Evolutionary conservation across 2,888 invertebrate genomes (phyloP).

Genomic region (Amphimallon solstitiale): DNA sequence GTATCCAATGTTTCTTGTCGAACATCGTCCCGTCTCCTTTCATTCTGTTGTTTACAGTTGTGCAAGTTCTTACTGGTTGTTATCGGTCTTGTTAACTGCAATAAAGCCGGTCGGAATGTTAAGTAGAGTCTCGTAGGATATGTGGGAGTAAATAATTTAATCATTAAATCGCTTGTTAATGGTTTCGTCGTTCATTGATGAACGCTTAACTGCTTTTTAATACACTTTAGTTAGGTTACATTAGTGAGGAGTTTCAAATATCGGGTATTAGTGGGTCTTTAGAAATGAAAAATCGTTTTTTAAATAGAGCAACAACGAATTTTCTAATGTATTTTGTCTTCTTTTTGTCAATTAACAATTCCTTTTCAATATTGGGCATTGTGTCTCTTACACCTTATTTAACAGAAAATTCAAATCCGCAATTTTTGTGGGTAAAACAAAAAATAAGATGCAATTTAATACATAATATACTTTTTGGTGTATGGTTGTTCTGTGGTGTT

Average conservation of each 20-base stretch:
- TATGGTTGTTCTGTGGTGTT: no score
- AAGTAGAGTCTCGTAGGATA: conserved; percentile 29
- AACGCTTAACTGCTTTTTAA: conserved; percentile 31
- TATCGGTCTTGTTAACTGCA: conserved; percentile 38
- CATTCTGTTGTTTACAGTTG: conserved; percentile 14
- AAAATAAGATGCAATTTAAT: no score
- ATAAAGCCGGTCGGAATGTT: conserved; percentile 34
- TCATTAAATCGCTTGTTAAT: conserved; percentile 37
- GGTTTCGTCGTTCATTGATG: conserved; percentile 30
- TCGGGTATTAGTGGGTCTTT: background rate
- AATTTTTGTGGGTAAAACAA: no score
- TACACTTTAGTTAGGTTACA: background rate
- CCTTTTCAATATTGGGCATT: no score
- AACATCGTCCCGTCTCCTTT: conserved; percentile 19
- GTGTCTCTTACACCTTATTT: no score
- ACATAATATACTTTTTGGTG: no score
- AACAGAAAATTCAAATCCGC: no score
- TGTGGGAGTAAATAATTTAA: conserved; percentile 39
- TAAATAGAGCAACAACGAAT: conserved; percentile 16
- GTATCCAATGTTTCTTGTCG: conserved; percentile 30
- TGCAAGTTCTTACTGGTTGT: conserved; percentile 33
- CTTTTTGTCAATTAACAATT: background rate
- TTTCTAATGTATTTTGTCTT: conserved; percentile 1
- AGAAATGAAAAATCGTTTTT: conserved; percentile 28
- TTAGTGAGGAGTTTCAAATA: no score